phyloP scores from a whole-genome alignment of 2,888 invertebrate species.

The Endomychus coccineus region DNA sequence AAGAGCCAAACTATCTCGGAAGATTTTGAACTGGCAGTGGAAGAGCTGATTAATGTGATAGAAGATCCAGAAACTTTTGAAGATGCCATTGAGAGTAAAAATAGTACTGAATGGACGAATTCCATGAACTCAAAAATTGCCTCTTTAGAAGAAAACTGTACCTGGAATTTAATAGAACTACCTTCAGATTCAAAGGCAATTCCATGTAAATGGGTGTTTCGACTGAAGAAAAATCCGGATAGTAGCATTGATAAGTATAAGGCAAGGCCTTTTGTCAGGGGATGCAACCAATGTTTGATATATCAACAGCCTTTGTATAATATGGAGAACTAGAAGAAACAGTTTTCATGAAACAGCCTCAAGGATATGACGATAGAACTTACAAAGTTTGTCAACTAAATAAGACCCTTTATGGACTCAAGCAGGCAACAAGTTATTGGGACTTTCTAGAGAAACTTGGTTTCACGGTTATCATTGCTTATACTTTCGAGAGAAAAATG shows the following conservation, averaged over 20 bases:
- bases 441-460: too few species aligned
- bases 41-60: conserved; percentile 3
- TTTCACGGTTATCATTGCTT: too few species aligned
- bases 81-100: not conserved
- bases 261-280: conserved; percentile 29
- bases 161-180: conserved; percentile 24
- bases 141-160: conserved; percentile 29
- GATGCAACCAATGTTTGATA: too few species aligned
- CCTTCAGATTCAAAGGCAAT: conserved; percentile 25
- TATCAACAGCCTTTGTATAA: conserved; percentile 26
- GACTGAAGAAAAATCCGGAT: conserved; percentile 27
- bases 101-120: conserved; percentile 1
- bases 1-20: too few species aligned
- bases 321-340: conserved; percentile 20
- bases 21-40: not conserved
- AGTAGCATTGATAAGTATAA: conserved; percentile 28
- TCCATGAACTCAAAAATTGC: conserved; percentile 24
- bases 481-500: too few species aligned
- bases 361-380: conserved; percentile 25
- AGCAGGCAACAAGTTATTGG: too few species aligned
- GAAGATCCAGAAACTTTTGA: not conserved
- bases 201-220: conserved; percentile 28
- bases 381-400: conserved; percentile 29
- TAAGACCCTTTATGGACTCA: conserved; percentile 36
- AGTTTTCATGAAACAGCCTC: conserved; percentile 21